Evolutionary conservation across 2,888 invertebrate genomes (phyloP).

Genomic region (Acanthosepion lycidas): DNA sequence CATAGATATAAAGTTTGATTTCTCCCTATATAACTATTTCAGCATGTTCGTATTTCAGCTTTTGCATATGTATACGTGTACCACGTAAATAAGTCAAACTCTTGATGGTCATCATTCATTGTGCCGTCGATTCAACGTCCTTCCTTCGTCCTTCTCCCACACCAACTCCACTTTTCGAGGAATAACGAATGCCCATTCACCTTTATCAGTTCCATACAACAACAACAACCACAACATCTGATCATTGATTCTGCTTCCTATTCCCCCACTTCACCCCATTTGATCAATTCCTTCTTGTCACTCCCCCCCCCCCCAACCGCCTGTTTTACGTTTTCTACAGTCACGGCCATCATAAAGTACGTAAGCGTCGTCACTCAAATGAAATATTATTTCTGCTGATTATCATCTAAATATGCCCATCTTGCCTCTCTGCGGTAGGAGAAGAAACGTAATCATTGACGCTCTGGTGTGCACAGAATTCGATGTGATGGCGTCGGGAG

Average conservation of each 20-base stretch:
- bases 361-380: background rate
- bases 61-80: background rate
- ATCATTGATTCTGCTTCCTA: background rate
- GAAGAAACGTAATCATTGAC: background rate
- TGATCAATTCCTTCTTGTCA: background rate
- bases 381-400: background rate
- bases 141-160: background rate
- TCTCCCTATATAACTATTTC: background rate
- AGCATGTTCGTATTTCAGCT: no score
- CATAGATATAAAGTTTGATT: background rate
- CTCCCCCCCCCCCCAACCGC: background rate
- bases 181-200: background rate
- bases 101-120: background rate
- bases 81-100: background rate
- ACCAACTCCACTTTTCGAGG: background rate
- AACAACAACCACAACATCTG: background rate
- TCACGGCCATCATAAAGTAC: background rate
- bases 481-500: background rate
- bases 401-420: background rate
- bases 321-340: background rate
- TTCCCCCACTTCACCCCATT: background rate
- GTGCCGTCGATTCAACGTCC: background rate
- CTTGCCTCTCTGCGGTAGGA: background rate
- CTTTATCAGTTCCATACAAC: background rate
- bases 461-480: background rate